Conservation (phyloP, 2,113 vertebrate species). For the Lepus americanus region DNA sequence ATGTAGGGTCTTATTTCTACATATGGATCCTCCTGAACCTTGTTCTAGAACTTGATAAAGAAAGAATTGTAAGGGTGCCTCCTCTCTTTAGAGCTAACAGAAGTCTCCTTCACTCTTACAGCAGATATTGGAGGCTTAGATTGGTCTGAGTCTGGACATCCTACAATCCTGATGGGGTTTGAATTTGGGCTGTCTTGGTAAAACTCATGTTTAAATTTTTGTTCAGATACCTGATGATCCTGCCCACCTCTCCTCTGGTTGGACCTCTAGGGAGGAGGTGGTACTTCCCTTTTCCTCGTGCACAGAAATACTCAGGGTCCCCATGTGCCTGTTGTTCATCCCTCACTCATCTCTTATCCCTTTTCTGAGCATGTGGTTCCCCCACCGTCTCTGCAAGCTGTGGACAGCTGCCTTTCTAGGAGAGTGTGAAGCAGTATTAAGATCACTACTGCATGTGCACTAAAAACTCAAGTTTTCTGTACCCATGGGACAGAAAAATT, state of each 20-base stretch:
- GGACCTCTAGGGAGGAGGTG: slow-evolving; percentile 62
- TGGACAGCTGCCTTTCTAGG: slow-evolving; percentile 54
- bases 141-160: neutral
- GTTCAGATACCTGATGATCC: slow-evolving; percentile 28
- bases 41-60: neutral
- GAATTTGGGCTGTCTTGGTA: neutral
- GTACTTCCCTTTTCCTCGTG: slow-evolving; percentile 44
- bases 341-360: slow-evolving; percentile 41
- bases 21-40: neutral
- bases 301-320: slow-evolving; percentile 83
- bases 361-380: slow-evolving; percentile 77
- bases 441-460: slow-evolving; percentile 79
- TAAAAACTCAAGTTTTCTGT: slow-evolving; percentile 61
- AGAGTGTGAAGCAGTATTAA: slow-evolving; percentile 72
- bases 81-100: neutral
- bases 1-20: neutral
- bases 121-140: neutral
- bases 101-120: neutral
- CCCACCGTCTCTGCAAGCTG: neutral
- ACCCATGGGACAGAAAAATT: slow-evolving; percentile 63
- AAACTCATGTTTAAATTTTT: neutral
- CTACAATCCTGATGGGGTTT: neutral
- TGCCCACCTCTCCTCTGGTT: slow-evolving; percentile 63
- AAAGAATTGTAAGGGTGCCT: neutral
- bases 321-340: slow-evolving; percentile 66